A percentile compares a stretch with the other conserved stretches of the same genome.
These are phyloP conservation scores for Podarcis muralis DNA, from an alignment of 2,113 vertebrate species.

Conservation along the genomic window DNA sequence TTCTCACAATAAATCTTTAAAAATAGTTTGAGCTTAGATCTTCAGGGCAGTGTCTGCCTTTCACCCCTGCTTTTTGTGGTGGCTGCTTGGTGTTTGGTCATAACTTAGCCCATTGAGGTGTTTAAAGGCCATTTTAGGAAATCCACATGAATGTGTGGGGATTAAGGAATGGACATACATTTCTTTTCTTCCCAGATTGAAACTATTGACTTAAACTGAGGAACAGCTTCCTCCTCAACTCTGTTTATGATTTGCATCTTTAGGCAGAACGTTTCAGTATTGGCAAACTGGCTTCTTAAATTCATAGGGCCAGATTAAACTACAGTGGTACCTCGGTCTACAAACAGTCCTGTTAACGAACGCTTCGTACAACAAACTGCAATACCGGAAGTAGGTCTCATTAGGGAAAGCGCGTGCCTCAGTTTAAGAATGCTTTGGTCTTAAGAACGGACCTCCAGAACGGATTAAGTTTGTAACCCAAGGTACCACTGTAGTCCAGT, in stretches of 20 bases:
- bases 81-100: background rate
- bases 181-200: background rate
- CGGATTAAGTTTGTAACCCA: too few relatives aligned
- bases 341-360: too few relatives aligned
- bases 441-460: too few relatives aligned
- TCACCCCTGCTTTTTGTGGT: background rate
- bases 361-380: too few relatives aligned
- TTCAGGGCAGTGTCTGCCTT: background rate
- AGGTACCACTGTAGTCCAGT: too few relatives aligned
- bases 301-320: too few relatives aligned
- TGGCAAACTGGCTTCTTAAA: background rate
- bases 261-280: background rate
- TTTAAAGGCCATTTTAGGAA: background rate
- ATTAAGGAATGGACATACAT: background rate
- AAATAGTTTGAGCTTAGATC: background rate
- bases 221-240: background rate
- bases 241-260: background rate
- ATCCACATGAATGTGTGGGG: background rate
- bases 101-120: background rate
- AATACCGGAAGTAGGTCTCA: too few relatives aligned
- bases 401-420: too few relatives aligned
- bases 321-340: too few relatives aligned
- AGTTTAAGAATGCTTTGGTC: too few relatives aligned
- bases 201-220: background rate
- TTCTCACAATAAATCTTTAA: background rate